phyloP scores from a whole-genome alignment of 1,140 invertebrate species.

The Drosophila paulistorum region DNA sequence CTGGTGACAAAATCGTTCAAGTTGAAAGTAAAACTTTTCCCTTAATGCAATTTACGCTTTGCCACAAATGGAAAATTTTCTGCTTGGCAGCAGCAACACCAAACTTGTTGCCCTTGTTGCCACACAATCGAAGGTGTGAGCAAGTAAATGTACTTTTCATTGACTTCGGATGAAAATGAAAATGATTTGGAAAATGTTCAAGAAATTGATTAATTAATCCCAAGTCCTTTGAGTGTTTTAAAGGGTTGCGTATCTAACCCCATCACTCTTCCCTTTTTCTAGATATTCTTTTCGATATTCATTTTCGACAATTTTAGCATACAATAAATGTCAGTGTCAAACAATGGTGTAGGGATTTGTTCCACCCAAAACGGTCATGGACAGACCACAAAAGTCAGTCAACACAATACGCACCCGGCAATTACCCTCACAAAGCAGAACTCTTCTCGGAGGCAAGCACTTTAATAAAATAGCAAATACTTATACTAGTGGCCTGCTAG shows the following conservation, averaged over 20 bases:
- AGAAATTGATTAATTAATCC: slow-evolving; percentile 37
- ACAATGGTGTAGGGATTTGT: slow-evolving; percentile 14
- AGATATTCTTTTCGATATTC: not conserved
- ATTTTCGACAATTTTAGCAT: slow-evolving; percentile 19
- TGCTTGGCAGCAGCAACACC: slow-evolving; percentile 34
- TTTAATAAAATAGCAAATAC: slow-evolving; percentile 22
- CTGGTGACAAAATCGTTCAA: slow-evolving; percentile 60
- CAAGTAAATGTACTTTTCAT: slow-evolving; percentile 46
- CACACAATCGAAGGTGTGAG: slow-evolving; percentile 45
- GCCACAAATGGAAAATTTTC: slow-evolving; percentile 78
- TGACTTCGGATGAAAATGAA: slow-evolving; percentile 47
- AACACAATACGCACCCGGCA: slow-evolving; percentile 36
- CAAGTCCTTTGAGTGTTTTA: not conserved
- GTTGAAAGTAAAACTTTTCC: slow-evolving; percentile 75
- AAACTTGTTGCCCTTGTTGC: slow-evolving; percentile 14
- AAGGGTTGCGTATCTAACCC: slow-evolving; percentile 20
- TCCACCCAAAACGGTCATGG: slow-evolving; percentile 29
- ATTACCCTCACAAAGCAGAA: slow-evolving; percentile 38
- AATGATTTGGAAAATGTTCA: slow-evolving; percentile 41
- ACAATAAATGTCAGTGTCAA: slow-evolving; percentile 51
- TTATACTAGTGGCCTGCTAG: slow-evolving; percentile 38
- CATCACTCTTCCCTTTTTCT: not conserved
- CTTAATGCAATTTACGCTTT: slow-evolving; percentile 78
- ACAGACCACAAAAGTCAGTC: slow-evolving; percentile 46
- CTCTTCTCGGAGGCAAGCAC: slow-evolving; percentile 4